Base-by-base conservation (phyloP, 2,797 vertebrate species). In the Poecilia gillii region DNA sequence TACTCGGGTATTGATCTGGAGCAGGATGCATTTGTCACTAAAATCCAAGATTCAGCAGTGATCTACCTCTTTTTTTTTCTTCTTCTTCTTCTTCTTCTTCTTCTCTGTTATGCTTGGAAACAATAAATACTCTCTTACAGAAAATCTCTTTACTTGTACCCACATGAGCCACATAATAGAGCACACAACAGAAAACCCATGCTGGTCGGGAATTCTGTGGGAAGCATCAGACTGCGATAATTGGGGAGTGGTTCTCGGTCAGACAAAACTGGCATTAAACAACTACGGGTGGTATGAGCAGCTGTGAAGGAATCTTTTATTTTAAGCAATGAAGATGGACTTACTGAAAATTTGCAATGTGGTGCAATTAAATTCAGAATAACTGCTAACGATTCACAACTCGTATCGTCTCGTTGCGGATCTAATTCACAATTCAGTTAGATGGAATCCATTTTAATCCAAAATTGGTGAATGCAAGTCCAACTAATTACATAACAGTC, bases 101-200 rank as follows among this genome's bases (percentile, higher is more conserved):
- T 53, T 53, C 7, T 53, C 49, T 53, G 20, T 74, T 82, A 3
- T 23, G 46, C 6, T 43, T 82, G 74, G 39, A n/a, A 28, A 51
- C 51, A 77, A 82, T 85, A 86, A 75, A 88, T 79, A 90, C 81
- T 31, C 55, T 36, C 77, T 76, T 81, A 85, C 71, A 90, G 87
- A 91, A 89, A 92, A 87, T 80, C 85, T 84, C 73, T 73, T 81
- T 51, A 79, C 79, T 85, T 84, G 80, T 87, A 78, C 92, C 93
- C 82, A 91, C 87, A 77, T 71, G 66, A 76, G 74, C 55, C 47
- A 14, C 86, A 90, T 86, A 90, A 92, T 86, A 83, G 74, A 88
- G 64, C 74, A 91, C 81, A 82, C 36, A 62, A 84, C 82, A 83
- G 41, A 81, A 84, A 86, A 87, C 49, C 41, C 74, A 45, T 11